Evolutionary conservation across 2,888 invertebrate genomes (phyloP).

Genomic region (Troilus luridus): DNA sequence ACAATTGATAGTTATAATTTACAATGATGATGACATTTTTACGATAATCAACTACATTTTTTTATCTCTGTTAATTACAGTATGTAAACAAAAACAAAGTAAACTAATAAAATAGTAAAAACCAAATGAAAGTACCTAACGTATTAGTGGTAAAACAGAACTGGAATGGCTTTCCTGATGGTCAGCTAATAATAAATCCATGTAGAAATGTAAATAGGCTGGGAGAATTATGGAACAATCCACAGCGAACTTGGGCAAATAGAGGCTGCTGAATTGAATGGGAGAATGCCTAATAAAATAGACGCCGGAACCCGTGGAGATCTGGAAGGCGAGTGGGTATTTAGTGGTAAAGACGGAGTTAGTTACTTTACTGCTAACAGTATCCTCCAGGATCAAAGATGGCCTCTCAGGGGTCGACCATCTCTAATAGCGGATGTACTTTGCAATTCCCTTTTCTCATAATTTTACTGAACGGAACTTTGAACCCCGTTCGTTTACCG

Average conservation of each 20-base stretch:
- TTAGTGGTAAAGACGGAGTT: not conserved
- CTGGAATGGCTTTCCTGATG: not conserved
- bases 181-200: not conserved
- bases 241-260: not conserved
- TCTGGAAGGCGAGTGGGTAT: not conserved
- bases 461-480: slow-evolving; percentile 34
- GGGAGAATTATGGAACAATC: not conserved
- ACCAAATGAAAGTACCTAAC: too few relatives aligned
- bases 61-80: too few relatives aligned
- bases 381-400: not conserved
- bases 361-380: slow-evolving; percentile 5
- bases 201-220: not conserved
- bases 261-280: not conserved
- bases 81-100: too few relatives aligned
- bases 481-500: slow-evolving; percentile 23
- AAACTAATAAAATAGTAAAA: too few relatives aligned
- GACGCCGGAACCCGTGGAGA: not conserved
- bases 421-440: slow-evolving; percentile 31
- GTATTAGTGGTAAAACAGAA: not conserved
- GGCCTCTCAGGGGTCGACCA: not conserved
- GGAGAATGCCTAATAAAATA: slow-evolving; percentile 3
- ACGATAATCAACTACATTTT: too few relatives aligned
- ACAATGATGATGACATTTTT: too few relatives aligned
- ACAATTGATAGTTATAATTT: too few relatives aligned
- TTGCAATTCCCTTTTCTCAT: slow-evolving; percentile 23